Conservation (phyloP, 2,113 vertebrate genomes). For the Callithrix jacchus region DNA sequence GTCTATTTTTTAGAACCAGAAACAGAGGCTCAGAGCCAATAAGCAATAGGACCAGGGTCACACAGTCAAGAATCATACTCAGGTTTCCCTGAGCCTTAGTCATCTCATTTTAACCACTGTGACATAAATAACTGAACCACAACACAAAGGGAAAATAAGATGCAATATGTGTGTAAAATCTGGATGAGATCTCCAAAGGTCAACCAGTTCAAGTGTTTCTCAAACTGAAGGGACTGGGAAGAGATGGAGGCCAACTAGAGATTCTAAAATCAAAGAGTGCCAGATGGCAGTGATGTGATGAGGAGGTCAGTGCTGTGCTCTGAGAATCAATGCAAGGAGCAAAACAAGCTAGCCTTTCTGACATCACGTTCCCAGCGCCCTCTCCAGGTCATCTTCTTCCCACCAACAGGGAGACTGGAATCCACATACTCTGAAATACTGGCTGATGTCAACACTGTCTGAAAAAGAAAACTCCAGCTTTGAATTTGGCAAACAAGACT, state of each 20-base stretch:
- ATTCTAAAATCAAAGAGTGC: neutral
- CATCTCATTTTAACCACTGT: neutral
- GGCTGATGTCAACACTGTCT: neutral
- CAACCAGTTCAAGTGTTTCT: neutral
- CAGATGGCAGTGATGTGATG: neutral
- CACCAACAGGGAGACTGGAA: neutral
- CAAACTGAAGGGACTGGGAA: neutral
- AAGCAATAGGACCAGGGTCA: neutral
- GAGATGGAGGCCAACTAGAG: neutral
- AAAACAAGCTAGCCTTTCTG: neutral
- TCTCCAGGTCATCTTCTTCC: neutral
- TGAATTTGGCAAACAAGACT: neutral
- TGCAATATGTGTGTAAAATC: neutral
- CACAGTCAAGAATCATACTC: neutral
- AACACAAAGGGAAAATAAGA: neutral
- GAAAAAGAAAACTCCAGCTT: neutral
- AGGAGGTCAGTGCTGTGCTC: neutral
- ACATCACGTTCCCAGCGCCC: neutral
- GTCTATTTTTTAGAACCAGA: neutral
- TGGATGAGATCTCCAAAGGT: neutral
- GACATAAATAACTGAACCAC: conserved; percentile 8
- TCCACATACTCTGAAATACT: neutral
- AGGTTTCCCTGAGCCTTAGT: neutral
- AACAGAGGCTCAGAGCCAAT: neutral
- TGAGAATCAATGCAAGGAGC: neutral